These are phyloP conservation scores for Popillia japonica DNA, from an alignment of 1,140 invertebrate species.

Conservation along the genomic window DNA sequence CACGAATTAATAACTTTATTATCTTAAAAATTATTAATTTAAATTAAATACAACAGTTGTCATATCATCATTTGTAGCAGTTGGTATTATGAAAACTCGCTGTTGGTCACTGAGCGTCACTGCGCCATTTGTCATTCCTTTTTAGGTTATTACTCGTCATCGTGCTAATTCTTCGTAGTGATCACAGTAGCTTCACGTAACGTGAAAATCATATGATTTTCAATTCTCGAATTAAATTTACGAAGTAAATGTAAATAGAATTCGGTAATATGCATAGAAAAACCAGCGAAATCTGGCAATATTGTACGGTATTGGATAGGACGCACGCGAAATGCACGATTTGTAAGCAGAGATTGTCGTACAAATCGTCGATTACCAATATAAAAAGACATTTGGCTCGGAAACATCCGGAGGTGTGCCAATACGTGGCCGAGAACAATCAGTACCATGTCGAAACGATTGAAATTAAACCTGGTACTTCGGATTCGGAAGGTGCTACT, in stretches of 20 bases:
- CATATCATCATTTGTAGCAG: no score
- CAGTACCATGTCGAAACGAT: slow-evolving; percentile 21
- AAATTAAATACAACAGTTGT: no score
- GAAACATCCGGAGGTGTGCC: slow-evolving; percentile 21
- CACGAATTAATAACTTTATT: no score
- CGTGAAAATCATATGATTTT: slow-evolving; percentile 29
- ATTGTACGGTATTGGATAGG: neutral
- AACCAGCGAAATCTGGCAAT: neutral
- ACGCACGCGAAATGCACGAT: slow-evolving; percentile 4
- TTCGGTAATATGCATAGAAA: neutral
- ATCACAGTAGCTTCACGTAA: slow-evolving; percentile 10
- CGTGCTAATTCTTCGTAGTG: neutral
- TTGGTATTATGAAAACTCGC: no score
- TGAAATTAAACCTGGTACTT: slow-evolving; percentile 15
- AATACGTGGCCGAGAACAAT: neutral
- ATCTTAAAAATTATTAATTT: no score
- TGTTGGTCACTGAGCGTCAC: neutral
- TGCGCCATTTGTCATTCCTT: neutral
- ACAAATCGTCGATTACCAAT: slow-evolving; percentile 10
- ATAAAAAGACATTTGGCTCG: slow-evolving; percentile 14
- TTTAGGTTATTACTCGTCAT: neutral
- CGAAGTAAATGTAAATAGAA: neutral
- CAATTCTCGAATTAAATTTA: neutral
- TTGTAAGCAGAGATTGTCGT: neutral
- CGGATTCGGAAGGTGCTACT: neutral